Evolutionary conservation across 2,113 vertebrate species (phyloP), one percentile per base, ranked within the genome.

Genomic region (Ivindomyrus marchei): DNA sequence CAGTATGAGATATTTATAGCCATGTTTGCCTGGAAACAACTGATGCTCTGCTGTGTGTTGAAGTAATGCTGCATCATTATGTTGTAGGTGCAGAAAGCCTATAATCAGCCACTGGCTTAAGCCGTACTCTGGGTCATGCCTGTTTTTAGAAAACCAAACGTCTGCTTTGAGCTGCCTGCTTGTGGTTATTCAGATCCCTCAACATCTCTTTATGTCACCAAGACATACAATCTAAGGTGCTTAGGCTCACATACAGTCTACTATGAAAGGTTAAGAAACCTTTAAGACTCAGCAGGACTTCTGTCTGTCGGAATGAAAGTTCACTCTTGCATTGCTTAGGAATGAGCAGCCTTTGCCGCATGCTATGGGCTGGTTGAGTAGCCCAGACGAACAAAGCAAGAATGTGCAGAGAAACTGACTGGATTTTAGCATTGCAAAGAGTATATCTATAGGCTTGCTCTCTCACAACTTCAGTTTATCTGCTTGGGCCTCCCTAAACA

Each of bases 61-160:
- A 27, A 52, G n/a, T 50, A 53, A 87, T 87, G 50, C n/a, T 9
- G n/a, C 9, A 36, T 53, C 85, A 53, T 87, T 87, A 87, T 87
- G 85, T 39, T 87, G 13, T 36, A 53, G 85, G 85, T 56, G 13
- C 85, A 56, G 50, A 36, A 87, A 87, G 50, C 27, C 85, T 27
- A 27, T 53, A 87, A 87, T 53, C 27, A 56, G 49, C 19, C 85
- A 31, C 27, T 50, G 50, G 47, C n/a, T 42, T 36, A 31, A 19
- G 24, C 31, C 1, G 27, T 39, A 52, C n/a, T 56, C 49, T 87
- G 50, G 27, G 49, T 87, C 85, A 52, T 52, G 85, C 50, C 50
- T 87, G 85, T 87, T 87, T 87, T 87, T 87, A 87, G 85, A 53
- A 53, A 52, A 39, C 85, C n/a, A 36, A 36, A 36, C n/a, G 3